Evolutionary conservation across 2,888 invertebrate species (phyloP).

Genomic region (Cryptosula pallasiana): DNA sequence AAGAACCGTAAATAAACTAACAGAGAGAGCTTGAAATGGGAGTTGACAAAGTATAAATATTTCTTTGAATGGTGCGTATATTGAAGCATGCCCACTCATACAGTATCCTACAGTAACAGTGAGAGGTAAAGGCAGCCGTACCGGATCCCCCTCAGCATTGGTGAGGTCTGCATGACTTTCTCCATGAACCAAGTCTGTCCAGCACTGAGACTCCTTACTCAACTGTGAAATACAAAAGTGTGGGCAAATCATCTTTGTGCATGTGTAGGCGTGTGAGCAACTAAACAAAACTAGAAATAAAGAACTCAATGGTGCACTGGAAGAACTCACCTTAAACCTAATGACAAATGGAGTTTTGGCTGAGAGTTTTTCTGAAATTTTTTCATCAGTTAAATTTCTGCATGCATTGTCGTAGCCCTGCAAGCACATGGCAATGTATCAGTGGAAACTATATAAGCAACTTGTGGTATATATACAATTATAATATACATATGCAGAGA

Average conservation of each 20-base stretch:
- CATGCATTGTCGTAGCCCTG: slow-evolving; percentile 66
- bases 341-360: slow-evolving; percentile 67
- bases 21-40: too few species aligned
- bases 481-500: neutral
- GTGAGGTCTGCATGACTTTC: slow-evolving; percentile 68
- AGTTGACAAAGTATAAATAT: too few species aligned
- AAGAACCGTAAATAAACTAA: too few species aligned
- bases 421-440: too few species aligned
- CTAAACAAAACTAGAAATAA: neutral
- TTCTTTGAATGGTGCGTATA: too few species aligned
- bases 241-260: too few species aligned
- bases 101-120: neutral
- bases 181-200: slow-evolving; percentile 79
- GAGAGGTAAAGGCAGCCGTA: slow-evolving; percentile 41
- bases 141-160: slow-evolving; percentile 82
- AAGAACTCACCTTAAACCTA: slow-evolving; percentile 67
- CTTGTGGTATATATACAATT: neutral
- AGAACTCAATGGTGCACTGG: neutral
- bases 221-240: too few species aligned
- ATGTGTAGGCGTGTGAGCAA: too few species aligned
- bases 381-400: slow-evolving; percentile 64
- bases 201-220: too few species aligned
- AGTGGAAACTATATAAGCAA: too few species aligned
- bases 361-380: slow-evolving; percentile 63
- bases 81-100: too few species aligned